phyloP scores from a whole-genome alignment of 2,797 vertebrate genomes.

The Coracias cyanogaster region DNA sequence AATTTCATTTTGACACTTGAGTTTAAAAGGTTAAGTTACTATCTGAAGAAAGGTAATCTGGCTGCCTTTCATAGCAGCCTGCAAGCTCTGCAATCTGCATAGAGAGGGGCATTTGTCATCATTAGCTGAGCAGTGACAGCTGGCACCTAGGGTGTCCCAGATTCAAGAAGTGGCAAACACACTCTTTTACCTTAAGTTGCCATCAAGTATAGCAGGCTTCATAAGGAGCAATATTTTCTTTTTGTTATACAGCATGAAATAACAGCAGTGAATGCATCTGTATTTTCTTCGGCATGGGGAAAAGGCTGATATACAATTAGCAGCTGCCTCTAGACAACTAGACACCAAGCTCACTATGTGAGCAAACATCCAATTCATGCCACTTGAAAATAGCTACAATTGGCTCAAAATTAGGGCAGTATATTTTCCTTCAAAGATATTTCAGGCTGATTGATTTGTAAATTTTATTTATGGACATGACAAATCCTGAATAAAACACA shows the following conservation, averaged over 20 bases:
- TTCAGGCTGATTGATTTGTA: constrained; percentile 21
- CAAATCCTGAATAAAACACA: background rate
- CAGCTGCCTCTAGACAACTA: constrained; percentile 66
- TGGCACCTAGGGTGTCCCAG: constrained; percentile 95
- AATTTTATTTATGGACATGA: background rate
- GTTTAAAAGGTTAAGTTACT: constrained; percentile 85
- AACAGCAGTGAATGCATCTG: constrained; percentile 52
- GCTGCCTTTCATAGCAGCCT: constrained; percentile 84
- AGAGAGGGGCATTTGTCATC: constrained; percentile 99
- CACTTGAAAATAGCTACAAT: constrained; percentile 34
- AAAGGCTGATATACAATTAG: constrained; percentile 64
- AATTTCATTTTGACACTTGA: constrained; percentile 79
- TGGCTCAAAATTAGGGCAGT: constrained; percentile 3
- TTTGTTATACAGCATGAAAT: constrained; percentile 56
- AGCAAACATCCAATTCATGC: constrained; percentile 53
- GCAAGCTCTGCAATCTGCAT: constrained; percentile 93
- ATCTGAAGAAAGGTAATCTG: constrained; percentile 84
- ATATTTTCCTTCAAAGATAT: background rate
- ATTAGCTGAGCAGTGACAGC: constrained; percentile 99
- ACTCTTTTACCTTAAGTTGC: constrained; percentile 73
- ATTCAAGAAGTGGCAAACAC: constrained; percentile 91
- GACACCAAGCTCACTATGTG: constrained; percentile 35
- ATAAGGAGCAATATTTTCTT: constrained; percentile 62
- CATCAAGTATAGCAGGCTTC: constrained; percentile 64
- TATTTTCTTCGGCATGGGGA: constrained; percentile 44